Base-by-base conservation (phyloP, 2,113 vertebrate species). In the Conger conger region DNA sequence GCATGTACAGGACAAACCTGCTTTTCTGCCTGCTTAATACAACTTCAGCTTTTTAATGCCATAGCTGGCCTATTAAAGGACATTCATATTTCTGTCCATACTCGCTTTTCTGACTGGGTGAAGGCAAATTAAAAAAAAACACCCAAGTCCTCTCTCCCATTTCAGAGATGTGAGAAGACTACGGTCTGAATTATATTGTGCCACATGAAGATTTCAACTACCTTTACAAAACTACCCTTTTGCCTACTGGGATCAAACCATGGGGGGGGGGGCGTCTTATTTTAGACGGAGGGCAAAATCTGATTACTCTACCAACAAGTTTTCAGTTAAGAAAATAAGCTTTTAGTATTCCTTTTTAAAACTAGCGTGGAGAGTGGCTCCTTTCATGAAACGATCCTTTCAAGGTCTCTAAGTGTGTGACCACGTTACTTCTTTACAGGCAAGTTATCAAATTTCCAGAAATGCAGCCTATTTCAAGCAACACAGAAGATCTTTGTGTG, bases 401-500 rank as follows among this genome's bases (percentile, higher is more conserved):
- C 84, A 82, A 86, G 85, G 85, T 79, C 83, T 88, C 73, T 84
- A 86, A 89, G 86, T 87, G 68, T 82, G 63, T 83, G 54, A 73
- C 85, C 27, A 53, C 9, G 87, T 88, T 87, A 88, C 86, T 88
- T 85, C 83, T 88, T 90, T 91, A 89, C 83, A 86, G 85, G 40
- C 30, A 77, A 45, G 82, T 90, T 88, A 88, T 90, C 88, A 85
- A 85, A 42, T 91, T 87, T 86, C 84, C 80, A 85, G 57, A 45
- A 85, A 88, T 37, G 79, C 86, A 78, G 79, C 79, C 68, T 81
- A 85, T 87, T 88, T 78, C 68, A 84, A 54, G 81, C 81, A 82
- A 89, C 86, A 91, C 87, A 91, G 86, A 45, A 79, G 79, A 87
- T 87, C 89, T 88, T 88, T 91, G 87, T 89, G 83, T 68, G 85